Evolutionary conservation across 64 coral and sea anemone species (phyloP), one percentile per base, ranked within the genome.

Genomic region (Porites lutea): DNA sequence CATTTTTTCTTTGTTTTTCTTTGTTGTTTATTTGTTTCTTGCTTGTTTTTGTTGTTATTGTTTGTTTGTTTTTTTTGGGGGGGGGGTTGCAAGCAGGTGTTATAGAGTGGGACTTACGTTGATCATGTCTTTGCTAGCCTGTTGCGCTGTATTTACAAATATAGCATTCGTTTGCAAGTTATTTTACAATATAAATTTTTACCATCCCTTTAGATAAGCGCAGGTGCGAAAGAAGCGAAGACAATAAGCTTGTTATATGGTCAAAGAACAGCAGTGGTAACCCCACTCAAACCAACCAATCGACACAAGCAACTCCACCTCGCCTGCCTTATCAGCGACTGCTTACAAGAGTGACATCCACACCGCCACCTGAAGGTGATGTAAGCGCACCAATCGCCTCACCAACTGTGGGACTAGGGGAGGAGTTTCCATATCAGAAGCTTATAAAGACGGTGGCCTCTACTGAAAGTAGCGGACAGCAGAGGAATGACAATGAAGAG

Each of bases 211-310:
- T 46, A 84, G 81, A 46, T 3, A 83, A 83, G 67, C 3, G 46
- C 63, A 68, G 13, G 63, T 84, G 23, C 27, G 81, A 84, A 84
- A 84, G 81, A 69, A 47, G 63, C 2, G 6, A 69, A 48, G 81
- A 84, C 6, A 84, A 84, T n/a, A 84, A 84, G 46, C 81, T 84
- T 22, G 69, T 84, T 19, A 84, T 84, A 46, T 84, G 81, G 81
- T 20, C 81, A 64, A 44, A 16, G 69, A 63, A 63, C 9, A 61
- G 65, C 81, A 22, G 63, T 49, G 62, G 15, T 6, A 9, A 9
- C 15, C 63, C 64, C 13, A 52, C 63, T 1, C 21, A 9, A 59
- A 46, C 45, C 23, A 61, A 16, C 46, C 81, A 68, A 68, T 47
- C 81, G 1, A 6, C 62, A 6, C 14, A 18, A 4, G 9, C 44